A percentile compares a stretch with the other conserved stretches of the same genome.
phyloP scores from a whole-genome alignment of 1,140 invertebrate species.

The Eulimnadia texana region DNA sequence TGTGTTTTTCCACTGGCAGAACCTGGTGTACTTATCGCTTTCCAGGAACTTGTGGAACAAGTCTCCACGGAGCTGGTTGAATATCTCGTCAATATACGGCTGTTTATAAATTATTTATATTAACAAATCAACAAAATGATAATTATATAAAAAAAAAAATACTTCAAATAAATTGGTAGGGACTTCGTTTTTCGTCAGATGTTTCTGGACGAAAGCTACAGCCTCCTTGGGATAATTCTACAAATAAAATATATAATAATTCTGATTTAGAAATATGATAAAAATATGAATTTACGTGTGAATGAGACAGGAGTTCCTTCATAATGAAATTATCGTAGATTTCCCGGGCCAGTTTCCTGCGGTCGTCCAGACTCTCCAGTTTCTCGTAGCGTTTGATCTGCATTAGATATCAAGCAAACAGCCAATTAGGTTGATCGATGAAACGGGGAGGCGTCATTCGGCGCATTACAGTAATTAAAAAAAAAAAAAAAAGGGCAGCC shows the following conservation, averaged over 20 bases:
- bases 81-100: conserved; percentile 99
- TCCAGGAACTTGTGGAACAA: conserved; percentile 95
- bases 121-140: too few species aligned
- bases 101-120: conserved; percentile 28
- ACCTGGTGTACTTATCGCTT: conserved; percentile 98
- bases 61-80: conserved; percentile 86
- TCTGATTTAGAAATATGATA: too few species aligned
- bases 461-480: background rate
- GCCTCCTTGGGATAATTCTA: conserved; percentile 97
- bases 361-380: conserved; percentile 88
- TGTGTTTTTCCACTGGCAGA: conserved; percentile 99
- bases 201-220: conserved; percentile 91
- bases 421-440: too few species aligned
- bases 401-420: conserved; percentile 26
- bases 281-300: conserved; percentile 58
- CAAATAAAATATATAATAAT: too few species aligned
- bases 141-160: conserved; percentile 25
- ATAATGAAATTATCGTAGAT: conserved; percentile 99
- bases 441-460: background rate
- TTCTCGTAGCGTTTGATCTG: conserved; percentile 99
- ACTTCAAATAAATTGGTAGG: conserved; percentile 95
- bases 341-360: conserved; percentile 82
- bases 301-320: conserved; percentile 96
- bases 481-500: too few species aligned
- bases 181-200: conserved; percentile 92